These are phyloP conservation scores for Labeo calbasu DNA, from an alignment of 2,797 vertebrate species.

Conservation along the genomic window DNA sequence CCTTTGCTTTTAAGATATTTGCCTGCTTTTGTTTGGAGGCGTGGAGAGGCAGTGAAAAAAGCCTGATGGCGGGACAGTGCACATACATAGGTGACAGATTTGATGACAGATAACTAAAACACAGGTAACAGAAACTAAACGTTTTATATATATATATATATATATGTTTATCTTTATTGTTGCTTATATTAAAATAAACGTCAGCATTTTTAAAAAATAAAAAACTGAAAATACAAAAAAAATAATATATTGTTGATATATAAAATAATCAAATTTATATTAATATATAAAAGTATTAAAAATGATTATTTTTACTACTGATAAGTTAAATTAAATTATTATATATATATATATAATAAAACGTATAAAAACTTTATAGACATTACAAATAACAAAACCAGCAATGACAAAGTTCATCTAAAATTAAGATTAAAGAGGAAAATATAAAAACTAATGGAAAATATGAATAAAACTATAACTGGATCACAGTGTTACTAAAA, in stretches of 20 bases:
- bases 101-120: not conserved
- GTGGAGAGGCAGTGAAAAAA: too few species aligned
- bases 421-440: not conserved
- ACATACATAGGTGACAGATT: not conserved
- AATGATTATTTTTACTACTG: too few species aligned
- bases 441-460: not conserved
- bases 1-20: not conserved
- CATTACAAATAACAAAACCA: not conserved
- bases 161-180: too few species aligned
- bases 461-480: not conserved
- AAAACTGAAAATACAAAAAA: too few species aligned
- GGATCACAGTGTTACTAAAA: not conserved
- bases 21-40: too few species aligned
- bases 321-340: too few species aligned
- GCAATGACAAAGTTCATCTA: not conserved
- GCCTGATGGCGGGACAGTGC: not conserved
- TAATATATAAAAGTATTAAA: too few species aligned
- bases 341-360: not conserved
- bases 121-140: not conserved
- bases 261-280: too few species aligned
- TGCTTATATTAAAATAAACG: too few species aligned
- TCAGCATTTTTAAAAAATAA: too few species aligned
- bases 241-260: too few species aligned
- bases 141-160: too few species aligned
- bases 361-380: not conserved